Evolutionary conservation across 2,113 vertebrate species (phyloP).

Genomic region (Cichladusa arquata): DNA sequence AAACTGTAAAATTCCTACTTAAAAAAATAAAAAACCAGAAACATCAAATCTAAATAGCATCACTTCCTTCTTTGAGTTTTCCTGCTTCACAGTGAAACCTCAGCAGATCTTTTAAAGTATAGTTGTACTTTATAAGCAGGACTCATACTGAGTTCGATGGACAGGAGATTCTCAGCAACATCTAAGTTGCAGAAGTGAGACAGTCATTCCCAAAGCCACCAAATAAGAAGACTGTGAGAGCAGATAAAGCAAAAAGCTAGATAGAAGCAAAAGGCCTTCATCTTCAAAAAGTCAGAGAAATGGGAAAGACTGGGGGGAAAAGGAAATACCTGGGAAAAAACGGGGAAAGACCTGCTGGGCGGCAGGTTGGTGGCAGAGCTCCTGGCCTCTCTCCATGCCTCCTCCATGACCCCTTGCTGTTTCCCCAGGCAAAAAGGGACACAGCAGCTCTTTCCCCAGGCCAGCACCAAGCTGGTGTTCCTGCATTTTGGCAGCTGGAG

Average conservation of each 20-base stretch:
- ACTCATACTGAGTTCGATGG: background rate
- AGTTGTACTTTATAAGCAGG: background rate
- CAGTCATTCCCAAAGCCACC: rapidly evolving
- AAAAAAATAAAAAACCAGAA: background rate
- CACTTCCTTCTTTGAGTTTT: background rate
- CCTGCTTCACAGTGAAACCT: background rate
- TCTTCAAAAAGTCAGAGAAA: background rate
- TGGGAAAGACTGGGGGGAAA: background rate
- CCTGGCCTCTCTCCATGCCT: background rate
- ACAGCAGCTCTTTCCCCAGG: background rate
- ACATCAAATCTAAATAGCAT: background rate
- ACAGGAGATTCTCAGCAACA: background rate
- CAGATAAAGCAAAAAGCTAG: background rate
- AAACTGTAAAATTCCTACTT: background rate
- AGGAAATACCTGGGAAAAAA: background rate
- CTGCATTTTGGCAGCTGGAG: background rate
- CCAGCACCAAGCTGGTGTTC: background rate
- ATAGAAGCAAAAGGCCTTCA: background rate
- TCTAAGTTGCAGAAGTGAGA: background rate
- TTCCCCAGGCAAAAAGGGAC: background rate
- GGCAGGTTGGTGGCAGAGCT: background rate
- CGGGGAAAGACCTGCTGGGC: background rate
- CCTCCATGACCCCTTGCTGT: background rate
- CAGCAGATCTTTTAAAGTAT: background rate
- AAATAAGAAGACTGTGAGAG: background rate